A percentile compares a stretch with the other conserved stretches of the same genome.
Conservation (phyloP, 1,140 invertebrate species). For the Aleiodes sp. region DNA sequence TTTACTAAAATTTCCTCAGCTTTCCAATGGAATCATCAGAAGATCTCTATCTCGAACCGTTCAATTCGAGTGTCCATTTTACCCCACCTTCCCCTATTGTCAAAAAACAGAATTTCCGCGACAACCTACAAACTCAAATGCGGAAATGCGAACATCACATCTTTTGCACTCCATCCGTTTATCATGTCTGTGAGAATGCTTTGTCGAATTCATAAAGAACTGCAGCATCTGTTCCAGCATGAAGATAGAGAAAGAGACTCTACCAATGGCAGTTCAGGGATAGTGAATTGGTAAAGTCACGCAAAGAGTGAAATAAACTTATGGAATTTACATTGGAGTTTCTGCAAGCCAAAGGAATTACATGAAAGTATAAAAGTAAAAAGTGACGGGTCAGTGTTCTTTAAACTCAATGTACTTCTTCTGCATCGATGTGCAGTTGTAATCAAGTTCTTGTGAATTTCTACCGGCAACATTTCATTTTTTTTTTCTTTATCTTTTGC, state of each 20-base stretch:
- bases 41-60: no score
- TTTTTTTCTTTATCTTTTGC: no score
- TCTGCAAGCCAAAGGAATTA: neutral
- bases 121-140: neutral
- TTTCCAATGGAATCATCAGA: no score
- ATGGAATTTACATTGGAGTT: neutral
- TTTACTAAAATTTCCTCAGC: no score
- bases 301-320: neutral
- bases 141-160: neutral
- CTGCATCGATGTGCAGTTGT: neutral
- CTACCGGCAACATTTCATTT: neutral
- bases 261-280: no score
- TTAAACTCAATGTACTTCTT: neutral
- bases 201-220: neutral
- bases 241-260: no score
- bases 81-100: no score
- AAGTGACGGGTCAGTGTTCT: no score
- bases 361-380: neutral
- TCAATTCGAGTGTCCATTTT: no score
- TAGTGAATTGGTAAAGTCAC: no score
- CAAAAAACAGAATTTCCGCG: no score
- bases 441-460: conserved; percentile 1
- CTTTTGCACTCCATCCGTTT: neutral
- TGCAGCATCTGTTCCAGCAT: conserved; percentile 13
- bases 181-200: neutral